A percentile compares a stretch with the other conserved stretches of the same genome.
phyloP scores from a whole-genome alignment of 2,113 vertebrate genomes.

The Odobenus rosmarus region DNA sequence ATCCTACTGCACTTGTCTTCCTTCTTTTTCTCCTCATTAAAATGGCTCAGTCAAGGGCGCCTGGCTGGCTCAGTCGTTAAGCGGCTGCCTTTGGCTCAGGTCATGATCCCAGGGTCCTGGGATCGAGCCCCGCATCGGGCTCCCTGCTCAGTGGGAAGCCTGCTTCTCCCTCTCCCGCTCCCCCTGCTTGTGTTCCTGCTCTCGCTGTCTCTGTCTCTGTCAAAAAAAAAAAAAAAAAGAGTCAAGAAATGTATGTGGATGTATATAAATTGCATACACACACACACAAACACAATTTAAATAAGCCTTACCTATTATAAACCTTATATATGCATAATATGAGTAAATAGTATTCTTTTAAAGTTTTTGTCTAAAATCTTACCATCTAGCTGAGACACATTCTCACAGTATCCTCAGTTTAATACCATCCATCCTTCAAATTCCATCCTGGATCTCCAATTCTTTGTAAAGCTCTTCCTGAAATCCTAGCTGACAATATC shows the following conservation, averaged over 20 bases:
- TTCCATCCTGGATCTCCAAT: background rate
- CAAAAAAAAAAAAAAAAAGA: no score
- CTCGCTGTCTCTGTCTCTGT: no score
- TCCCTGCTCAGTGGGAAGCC: no score
- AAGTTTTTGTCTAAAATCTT: background rate
- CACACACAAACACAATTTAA: background rate
- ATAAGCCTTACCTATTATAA: background rate
- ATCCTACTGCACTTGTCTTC: background rate
- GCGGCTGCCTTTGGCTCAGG: no score
- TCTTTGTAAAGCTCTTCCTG: background rate
- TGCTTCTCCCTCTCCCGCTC: no score
- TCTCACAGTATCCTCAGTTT: background rate
- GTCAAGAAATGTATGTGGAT: background rate
- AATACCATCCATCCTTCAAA: background rate
- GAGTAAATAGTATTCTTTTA: background rate
- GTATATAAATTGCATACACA: background rate
- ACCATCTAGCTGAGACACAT: background rate
- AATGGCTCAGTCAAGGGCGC: background rate
- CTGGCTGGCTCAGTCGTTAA: no score
- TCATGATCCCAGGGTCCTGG: no score
- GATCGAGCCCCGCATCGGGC: no score
- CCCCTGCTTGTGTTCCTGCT: no score
- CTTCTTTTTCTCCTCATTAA: conserved; percentile 8
- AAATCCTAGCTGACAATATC: background rate
- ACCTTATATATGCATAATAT: background rate